phyloP scores from a whole-genome alignment of 2,113 vertebrate species.

The Charadrius vociferus region DNA sequence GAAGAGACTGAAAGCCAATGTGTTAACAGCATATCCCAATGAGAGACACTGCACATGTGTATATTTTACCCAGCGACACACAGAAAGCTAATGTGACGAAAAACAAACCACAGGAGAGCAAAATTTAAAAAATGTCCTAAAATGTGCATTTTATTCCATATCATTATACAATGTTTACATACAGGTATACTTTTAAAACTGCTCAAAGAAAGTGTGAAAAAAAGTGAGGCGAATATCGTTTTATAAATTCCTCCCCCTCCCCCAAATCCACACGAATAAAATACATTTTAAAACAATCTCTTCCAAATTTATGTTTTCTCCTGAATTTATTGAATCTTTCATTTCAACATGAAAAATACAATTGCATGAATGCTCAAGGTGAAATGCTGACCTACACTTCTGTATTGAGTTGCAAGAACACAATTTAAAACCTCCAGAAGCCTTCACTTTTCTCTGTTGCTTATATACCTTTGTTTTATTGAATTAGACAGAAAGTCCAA shows the following conservation, averaged over 20 bases:
- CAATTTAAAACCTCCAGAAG: not conserved
- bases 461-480: slow-evolving; percentile 5
- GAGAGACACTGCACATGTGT: not conserved
- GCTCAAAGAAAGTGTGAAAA: slow-evolving; percentile 80
- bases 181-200: slow-evolving; percentile 84
- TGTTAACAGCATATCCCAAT: accelerated
- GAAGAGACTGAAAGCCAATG: not conserved
- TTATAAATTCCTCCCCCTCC: slow-evolving; percentile 67
- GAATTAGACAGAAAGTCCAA: slow-evolving; percentile 23
- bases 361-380: slow-evolving; percentile 22
- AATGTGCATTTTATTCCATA: slow-evolving; percentile 90
- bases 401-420: slow-evolving; percentile 48
- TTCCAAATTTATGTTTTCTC: slow-evolving; percentile 60
- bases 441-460: not conserved
- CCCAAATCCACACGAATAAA: slow-evolving; percentile 58
- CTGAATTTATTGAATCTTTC: slow-evolving; percentile 62
- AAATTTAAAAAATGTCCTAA: slow-evolving; percentile 86
- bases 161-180: slow-evolving; percentile 91
- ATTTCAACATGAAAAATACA: slow-evolving; percentile 70
- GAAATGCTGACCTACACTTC: slow-evolving; percentile 61
- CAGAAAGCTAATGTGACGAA: not conserved
- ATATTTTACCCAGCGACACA: not conserved
- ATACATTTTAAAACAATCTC: slow-evolving; percentile 58
- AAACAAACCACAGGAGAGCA: slow-evolving; percentile 69
- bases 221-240: slow-evolving; percentile 75